Evolutionary conservation across 2,113 vertebrate species (phyloP).

Genomic region (Platichthys flesus): DNA sequence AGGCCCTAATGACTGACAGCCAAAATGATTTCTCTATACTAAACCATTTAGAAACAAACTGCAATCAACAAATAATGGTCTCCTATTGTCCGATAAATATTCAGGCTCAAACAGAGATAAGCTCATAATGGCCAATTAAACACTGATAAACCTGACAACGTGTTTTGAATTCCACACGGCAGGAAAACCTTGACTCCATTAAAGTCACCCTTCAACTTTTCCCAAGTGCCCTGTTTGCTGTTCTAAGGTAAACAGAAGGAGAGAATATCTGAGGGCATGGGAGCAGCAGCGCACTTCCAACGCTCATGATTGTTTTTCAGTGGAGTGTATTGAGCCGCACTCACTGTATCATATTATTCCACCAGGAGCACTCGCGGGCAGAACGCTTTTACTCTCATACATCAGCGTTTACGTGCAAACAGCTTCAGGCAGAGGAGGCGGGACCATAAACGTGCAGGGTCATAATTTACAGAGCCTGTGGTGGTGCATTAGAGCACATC

Average conservation of each 20-base stretch:
- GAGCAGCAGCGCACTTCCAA: slow-evolving; percentile 34
- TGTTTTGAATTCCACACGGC: slow-evolving; percentile 61
- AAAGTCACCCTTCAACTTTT: slow-evolving; percentile 60
- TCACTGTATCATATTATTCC: slow-evolving; percentile 2
- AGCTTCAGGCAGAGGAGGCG: not conserved
- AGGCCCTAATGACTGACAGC: not conserved
- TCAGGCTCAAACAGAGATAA: not conserved
- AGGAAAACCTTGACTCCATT: slow-evolving; percentile 60
- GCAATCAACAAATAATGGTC: not conserved
- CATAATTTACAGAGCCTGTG: not conserved
- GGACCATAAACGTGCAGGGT: not conserved
- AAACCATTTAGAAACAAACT: not conserved
- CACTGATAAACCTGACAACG: slow-evolving; percentile 33
- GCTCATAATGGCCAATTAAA: no score
- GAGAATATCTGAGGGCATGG: slow-evolving; percentile 40
- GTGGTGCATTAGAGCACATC: slow-evolving; percentile 1
- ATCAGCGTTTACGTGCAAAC: slow-evolving; percentile 33
- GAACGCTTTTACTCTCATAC: not conserved
- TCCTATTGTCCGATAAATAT: slow-evolving; percentile 15
- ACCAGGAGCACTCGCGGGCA: not conserved
- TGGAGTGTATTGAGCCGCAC: slow-evolving; percentile 14
- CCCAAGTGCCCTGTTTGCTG: slow-evolving; percentile 66
- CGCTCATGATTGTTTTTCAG: not conserved
- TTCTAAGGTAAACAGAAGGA: slow-evolving; percentile 58
- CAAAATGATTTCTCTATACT: not conserved